A percentile compares a stretch with the other conserved stretches of the same genome.
phyloP scores from a whole-genome alignment of 2,888 invertebrate genomes.

The Drosophila anomalata region DNA sequence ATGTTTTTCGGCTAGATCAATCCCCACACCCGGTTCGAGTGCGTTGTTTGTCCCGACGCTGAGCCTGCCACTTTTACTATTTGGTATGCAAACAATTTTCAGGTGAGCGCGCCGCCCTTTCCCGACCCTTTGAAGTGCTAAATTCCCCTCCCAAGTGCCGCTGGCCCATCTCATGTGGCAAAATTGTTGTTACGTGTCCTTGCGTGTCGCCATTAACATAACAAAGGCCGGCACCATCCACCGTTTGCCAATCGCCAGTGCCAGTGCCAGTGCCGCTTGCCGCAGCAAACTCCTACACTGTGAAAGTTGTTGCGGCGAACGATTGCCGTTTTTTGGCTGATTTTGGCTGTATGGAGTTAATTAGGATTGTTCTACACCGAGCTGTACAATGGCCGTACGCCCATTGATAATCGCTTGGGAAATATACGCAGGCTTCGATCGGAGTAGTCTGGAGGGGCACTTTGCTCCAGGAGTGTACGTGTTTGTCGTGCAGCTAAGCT shows the following conservation, averaged over 20 bases:
- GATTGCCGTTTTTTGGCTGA: neutral
- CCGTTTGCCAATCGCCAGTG: constrained; percentile 9
- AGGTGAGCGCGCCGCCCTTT: constrained; percentile 18
- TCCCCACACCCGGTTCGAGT: constrained; percentile 63
- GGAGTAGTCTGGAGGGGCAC: neutral
- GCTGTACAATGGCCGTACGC: too few species aligned
- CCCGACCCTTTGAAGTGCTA: constrained; percentile 58
- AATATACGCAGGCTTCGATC: neutral
- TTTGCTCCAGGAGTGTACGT: constrained; percentile 4
- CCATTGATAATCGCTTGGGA: neutral
- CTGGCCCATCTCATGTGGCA: constrained; percentile 53
- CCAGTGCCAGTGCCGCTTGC: constrained; percentile 12
- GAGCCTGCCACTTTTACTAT: constrained; percentile 70
- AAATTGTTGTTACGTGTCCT: constrained; percentile 73
- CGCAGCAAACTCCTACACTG: constrained; percentile 5
- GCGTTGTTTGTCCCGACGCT: constrained; percentile 47
- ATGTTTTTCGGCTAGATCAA: constrained; percentile 56
- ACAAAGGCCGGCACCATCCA: constrained; percentile 58
- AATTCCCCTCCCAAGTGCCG: constrained; percentile 57
- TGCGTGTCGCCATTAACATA: constrained; percentile 68
- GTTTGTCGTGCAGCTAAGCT: constrained; percentile 53
- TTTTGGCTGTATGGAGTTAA: neutral
- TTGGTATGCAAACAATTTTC: constrained; percentile 76
- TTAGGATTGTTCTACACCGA: neutral
- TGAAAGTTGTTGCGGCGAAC: neutral